Percentiles rank a stretch among this genome's conserved stretches.
These are phyloP conservation scores for Sarcophaga bullata DNA, from an alignment of 1,140 invertebrate species.

Conservation along the genomic window DNA sequence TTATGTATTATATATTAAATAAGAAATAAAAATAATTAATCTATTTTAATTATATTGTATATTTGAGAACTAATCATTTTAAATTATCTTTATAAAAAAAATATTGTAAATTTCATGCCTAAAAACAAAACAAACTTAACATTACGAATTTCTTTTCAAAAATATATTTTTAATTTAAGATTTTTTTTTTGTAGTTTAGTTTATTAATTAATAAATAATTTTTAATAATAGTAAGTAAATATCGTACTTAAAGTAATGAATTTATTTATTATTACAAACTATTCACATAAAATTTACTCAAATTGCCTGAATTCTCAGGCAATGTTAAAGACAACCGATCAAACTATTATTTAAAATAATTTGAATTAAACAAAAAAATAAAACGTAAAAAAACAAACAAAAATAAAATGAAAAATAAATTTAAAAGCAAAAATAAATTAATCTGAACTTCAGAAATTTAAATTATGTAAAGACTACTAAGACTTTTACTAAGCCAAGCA, in stretches of 20 bases:
- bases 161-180: not conserved
- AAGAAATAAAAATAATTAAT: not conserved
- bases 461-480: too few species aligned
- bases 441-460: not conserved
- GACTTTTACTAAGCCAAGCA: too few species aligned
- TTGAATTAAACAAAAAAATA: not conserved
- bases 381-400: too few species aligned
- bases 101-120: conserved; percentile 10
- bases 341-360: not conserved
- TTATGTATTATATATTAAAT: conserved; percentile 3
- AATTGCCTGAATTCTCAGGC: not conserved
- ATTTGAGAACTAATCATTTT: not conserved
- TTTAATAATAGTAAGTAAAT: not conserved
- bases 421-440: not conserved
- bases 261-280: not conserved
- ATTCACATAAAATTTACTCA: not conserved
- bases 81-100: not conserved
- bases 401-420: too few species aligned
- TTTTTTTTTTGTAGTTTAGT: conserved; percentile 10
- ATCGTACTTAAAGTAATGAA: conserved; percentile 11
- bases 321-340: not conserved
- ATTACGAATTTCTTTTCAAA: not conserved
- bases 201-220: not conserved
- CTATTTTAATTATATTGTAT: not conserved
- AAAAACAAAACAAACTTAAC: not conserved